Evolutionary conservation across 2,113 vertebrate genomes (phyloP).

Genomic region (Prunella himalayana): DNA sequence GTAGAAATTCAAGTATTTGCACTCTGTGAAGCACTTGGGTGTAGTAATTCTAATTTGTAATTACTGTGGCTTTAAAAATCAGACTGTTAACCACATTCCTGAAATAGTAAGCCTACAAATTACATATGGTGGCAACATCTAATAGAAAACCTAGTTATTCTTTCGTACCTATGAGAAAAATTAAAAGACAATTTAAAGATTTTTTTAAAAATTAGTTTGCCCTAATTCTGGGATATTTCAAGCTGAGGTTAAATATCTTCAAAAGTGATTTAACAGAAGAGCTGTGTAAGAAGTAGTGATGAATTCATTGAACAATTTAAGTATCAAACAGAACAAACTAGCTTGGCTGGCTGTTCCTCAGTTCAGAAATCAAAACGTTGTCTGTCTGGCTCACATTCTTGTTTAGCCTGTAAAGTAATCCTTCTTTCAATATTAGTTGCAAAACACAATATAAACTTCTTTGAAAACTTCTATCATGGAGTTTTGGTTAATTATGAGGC

Average conservation of each 20-base stretch:
- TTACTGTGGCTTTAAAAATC: background rate
- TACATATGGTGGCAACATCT: background rate
- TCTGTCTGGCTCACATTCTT: conserved; percentile 45
- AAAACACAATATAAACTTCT: conserved; percentile 37
- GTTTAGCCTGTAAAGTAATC: conserved; percentile 62
- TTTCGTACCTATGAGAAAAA: background rate
- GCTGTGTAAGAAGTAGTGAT: background rate
- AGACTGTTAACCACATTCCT: background rate
- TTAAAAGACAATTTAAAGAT: background rate
- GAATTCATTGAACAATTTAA: conserved; percentile 33
- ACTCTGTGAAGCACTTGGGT: background rate
- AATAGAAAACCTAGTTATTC: background rate
- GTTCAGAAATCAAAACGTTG: conserved; percentile 51
- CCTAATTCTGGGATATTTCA: background rate
- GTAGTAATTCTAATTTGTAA: background rate
- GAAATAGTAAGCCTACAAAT: background rate
- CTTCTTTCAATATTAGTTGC: conserved; percentile 62
- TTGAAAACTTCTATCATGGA: conserved; percentile 31
- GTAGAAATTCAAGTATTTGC: background rate
- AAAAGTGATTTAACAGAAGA: conserved; percentile 6
- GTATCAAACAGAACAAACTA: conserved; percentile 47
- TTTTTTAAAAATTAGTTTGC: background rate
- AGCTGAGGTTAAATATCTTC: background rate
- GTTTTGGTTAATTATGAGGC: conserved; percentile 29
- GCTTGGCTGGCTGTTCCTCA: conserved; percentile 45